A percentile compares a stretch with the other conserved stretches of the same genome.
These are phyloP conservation scores for Temnopleurus reevesii DNA, from an alignment of 53 echinoderm and acorn worm genomes.

Conservation along the genomic window DNA sequence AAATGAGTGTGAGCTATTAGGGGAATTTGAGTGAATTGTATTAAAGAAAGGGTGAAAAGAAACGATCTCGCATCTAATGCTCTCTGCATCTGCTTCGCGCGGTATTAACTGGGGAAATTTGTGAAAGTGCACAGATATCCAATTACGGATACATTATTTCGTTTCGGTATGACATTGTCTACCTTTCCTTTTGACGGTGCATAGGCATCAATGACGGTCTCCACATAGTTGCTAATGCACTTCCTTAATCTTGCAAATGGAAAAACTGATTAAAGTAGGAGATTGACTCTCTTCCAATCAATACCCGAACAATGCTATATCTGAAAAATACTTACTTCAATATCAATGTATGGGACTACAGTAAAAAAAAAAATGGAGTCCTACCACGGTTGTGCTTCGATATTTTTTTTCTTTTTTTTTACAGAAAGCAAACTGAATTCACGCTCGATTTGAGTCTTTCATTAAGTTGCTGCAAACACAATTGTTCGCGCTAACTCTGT, in stretches of 20 bases:
- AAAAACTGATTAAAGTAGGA: slow-evolving; percentile 47
- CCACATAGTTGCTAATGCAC: slow-evolving; percentile 47
- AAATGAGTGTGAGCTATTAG: slow-evolving; percentile 49
- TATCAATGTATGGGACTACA: not conserved
- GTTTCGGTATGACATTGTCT: slow-evolving; percentile 44
- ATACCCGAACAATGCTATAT: slow-evolving; percentile 25
- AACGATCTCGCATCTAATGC: not conserved
- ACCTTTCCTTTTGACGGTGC: not conserved
- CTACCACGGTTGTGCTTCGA: not conserved
- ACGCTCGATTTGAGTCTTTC: not conserved
- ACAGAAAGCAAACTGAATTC: not conserved
- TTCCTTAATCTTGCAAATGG: slow-evolving; percentile 56
- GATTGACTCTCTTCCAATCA: slow-evolving; percentile 11
- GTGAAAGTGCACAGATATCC: slow-evolving; percentile 50
- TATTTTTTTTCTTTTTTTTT: not conserved
- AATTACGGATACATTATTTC: slow-evolving; percentile 57
- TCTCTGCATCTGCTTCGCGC: not conserved
- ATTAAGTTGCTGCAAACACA: not conserved
- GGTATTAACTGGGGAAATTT: slow-evolving; percentile 58
- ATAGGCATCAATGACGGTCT: not conserved
- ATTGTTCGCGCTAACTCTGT: not conserved
- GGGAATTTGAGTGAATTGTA: slow-evolving; percentile 33
- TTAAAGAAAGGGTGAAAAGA: not conserved
- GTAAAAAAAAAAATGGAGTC: not conserved
- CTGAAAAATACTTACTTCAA: not conserved